Evolutionary conservation across 2,113 vertebrate genomes (phyloP).

Genomic region (Crotalus horridus): DNA sequence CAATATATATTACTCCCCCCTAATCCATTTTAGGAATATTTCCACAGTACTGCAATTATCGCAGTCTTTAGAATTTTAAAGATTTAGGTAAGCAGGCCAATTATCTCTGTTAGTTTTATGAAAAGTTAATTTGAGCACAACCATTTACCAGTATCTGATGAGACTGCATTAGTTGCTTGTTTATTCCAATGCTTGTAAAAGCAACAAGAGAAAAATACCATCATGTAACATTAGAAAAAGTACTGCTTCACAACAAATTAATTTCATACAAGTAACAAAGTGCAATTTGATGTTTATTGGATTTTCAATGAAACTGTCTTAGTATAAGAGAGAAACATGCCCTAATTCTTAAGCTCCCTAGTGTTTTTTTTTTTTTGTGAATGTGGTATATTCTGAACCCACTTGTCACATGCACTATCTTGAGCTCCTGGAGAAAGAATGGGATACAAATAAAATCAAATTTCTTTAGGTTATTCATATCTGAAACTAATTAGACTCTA

Average conservation of each 20-base stretch:
- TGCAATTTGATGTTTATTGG: neutral
- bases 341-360: neutral
- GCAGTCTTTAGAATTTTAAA: neutral
- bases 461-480: neutral
- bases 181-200: constrained; percentile 15
- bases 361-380: neutral
- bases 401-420: neutral
- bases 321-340: neutral
- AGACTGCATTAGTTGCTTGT: constrained; percentile 12
- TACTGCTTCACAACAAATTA: constrained; percentile 2
- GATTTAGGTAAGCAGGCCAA: neutral
- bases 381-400: neutral
- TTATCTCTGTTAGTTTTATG: neutral
- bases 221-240: constrained; percentile 4
- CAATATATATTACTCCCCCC: rapidly evolving
- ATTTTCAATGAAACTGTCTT: neutral
- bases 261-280: neutral
- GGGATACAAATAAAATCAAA: neutral
- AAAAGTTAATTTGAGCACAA: constrained; percentile 5
- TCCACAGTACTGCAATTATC: neutral
- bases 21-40: neutral
- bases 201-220: neutral
- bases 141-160: constrained; percentile 10
- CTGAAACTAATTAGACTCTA: neutral
- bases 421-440: neutral